Base-by-base conservation (phyloP, 2,797 vertebrate genomes). In the Hippocampus kuda region DNA sequence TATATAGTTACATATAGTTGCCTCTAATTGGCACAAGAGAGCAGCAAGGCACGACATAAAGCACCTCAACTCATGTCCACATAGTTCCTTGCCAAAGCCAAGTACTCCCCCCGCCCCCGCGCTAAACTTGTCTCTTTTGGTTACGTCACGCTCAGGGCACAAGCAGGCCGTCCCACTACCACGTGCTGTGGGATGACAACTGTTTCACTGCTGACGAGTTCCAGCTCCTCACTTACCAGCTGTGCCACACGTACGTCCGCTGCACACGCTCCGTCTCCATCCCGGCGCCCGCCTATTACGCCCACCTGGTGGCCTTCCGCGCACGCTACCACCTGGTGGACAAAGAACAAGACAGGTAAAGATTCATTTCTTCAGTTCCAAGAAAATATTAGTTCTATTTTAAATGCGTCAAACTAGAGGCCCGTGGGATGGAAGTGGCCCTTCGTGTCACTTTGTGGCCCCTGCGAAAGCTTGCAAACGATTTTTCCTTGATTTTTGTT, bases 191-290 rank as follows among this genome's bases (percentile, higher is more conserved):
- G 97, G 97, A 99, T 77, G 97, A 99, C 89, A 99, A 98, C 89
- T 98, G 95, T 79, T 99, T 99, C 71, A 98, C 96, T 44, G 96
- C 97, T 62, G 97, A 99, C 30, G 97, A 99, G 89, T 96, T 99
- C 86, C 97, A 99, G 93, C 91, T 99, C 88, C 95, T 99, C 70
- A 99, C 97, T 65, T 99, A 99, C 93, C 97, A 99, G 93, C 93
- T 99, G 89, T 99, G 97, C 92, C 97, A 99, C 92, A 98, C 97
- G 0, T 99, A 99, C 0, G 97, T 99, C 83, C 95, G 97, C 88
- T 99, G 97, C 75, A 99, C 97, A 62, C 93, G 97, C 68, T 99
- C 97, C 0, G 97, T 99, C 77, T 99, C 97, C 86, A 99, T 99
- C 88, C 97, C 97, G 0, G 97, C 97, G 64, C 97, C 97, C 68